Base-by-base conservation (phyloP, 2,113 vertebrate species). In the Eleginops maclovinus region DNA sequence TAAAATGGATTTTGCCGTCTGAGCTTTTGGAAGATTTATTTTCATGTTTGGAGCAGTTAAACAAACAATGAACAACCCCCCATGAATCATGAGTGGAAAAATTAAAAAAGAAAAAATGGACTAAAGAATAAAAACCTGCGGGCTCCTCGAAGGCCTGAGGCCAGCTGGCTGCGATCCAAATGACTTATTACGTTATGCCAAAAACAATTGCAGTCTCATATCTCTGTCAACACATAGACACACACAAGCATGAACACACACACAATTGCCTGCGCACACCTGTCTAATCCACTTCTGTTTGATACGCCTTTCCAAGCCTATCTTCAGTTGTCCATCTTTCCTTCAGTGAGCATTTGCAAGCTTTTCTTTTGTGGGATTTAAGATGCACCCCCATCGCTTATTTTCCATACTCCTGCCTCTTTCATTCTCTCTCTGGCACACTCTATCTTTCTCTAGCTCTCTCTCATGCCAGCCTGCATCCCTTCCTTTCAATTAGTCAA, bases 401-500 rank as follows among this genome's bases (percentile, higher is more conserved):
- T 55, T 71, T 41, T 76, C 53, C 75, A 53, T 63, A 75, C 59
- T 70, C 47, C 62, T 87, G 68, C 76, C 60, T 89, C 86, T 88
- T 73, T 81, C 77, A 69, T 65, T 83, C 75, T 28, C 81, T 71
- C 72, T 68, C 62, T 82, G 73, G 21, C 79, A 65, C 60, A 73
- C 69, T 82, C 43, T 40, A 22, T 19, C 50, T 11, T 21, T 67
- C 53, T 60, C 54, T 17, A 66, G 60, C 50, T 67, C 46, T 79
- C 69, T 81, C 84, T 61, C 16, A 31, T 83, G 81, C 82, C 84
- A 89, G 84, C 83, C 90, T 90, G 88, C 84, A 87, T 93, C 78
- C 88, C 83, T 90, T 94, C 92, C 92, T 94, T 93, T 93, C 91
- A 94, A 93, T 94, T 94, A 94, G 91, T 92, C 87, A 92, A 90